phyloP scores from a whole-genome alignment of 2,797 vertebrate species.

The Muscicapa striata region DNA sequence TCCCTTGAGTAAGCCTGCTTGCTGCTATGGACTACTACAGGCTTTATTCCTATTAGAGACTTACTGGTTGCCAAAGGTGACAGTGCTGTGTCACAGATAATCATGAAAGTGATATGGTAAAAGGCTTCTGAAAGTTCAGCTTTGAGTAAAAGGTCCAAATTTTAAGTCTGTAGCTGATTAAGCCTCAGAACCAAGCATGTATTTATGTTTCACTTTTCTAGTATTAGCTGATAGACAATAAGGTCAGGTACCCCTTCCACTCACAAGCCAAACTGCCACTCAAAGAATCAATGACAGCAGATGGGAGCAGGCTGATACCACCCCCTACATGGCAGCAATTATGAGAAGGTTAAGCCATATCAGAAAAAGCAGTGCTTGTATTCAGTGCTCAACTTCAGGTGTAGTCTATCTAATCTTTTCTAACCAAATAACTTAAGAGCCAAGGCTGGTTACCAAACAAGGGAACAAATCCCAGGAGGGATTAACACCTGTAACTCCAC shows the following conservation, averaged over 20 bases:
- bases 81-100: conserved; percentile 41
- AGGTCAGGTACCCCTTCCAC: not conserved
- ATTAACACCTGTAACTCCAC: not conserved
- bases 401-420: not conserved
- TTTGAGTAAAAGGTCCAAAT: not conserved
- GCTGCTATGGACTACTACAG: conserved; percentile 57
- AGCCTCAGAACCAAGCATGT: not conserved
- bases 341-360: not conserved
- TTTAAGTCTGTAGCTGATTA: not conserved
- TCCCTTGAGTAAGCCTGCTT: conserved; percentile 68
- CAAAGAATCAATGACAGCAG: not conserved
- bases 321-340: not conserved
- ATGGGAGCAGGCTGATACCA: not conserved
- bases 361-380: not conserved
- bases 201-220: not conserved
- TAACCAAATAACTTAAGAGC: not conserved
- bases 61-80: conserved; percentile 55
- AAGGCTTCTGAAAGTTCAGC: not conserved
- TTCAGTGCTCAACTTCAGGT: not conserved
- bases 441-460: not conserved
- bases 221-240: not conserved
- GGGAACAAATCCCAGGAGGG: not conserved
- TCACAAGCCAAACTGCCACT: not conserved
- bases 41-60: conserved; percentile 62
- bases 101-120: not conserved